A percentile compares a stretch with the other conserved stretches of the same genome.
Evolutionary conservation across 2,888 invertebrate genomes (phyloP).

Genomic region (Hypsopygia costalis): DNA sequence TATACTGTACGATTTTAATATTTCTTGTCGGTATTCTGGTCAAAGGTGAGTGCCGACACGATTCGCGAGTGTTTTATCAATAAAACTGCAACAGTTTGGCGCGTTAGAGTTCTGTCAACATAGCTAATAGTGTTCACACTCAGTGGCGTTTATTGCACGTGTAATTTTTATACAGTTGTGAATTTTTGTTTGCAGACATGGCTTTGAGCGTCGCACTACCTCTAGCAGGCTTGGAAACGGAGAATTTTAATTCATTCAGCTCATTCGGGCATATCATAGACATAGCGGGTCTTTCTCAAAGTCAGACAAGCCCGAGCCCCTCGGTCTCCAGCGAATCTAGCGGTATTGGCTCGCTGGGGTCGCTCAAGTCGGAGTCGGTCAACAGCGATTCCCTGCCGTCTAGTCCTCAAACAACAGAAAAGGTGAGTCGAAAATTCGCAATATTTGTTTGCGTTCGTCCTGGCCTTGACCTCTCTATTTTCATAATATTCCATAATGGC

Average conservation of each 20-base stretch:
- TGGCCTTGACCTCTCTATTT: conserved; percentile 81
- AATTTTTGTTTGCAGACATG: conserved; percentile 75
- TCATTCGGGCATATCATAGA: conserved; percentile 73
- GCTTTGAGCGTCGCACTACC: conserved; percentile 83
- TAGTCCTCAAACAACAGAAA: conserved; percentile 77
- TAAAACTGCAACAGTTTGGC: conserved; percentile 57
- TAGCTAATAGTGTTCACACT: conserved; percentile 56
- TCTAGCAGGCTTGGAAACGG: conserved; percentile 77
- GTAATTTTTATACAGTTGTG: conserved; percentile 57
- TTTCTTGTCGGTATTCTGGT: conserved; percentile 30
- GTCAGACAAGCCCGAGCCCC: conserved; percentile 77
- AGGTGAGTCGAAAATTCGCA: conserved; percentile 45
- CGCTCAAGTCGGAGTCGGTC: conserved; percentile 75
- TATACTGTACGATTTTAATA: conserved; percentile 32
- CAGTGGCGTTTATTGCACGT: conserved; percentile 65
- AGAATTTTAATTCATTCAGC: conserved; percentile 73
- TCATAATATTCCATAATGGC: conserved; percentile 80
- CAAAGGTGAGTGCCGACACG: conserved; percentile 36
- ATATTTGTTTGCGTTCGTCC: conserved; percentile 67
- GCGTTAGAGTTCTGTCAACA: conserved; percentile 75
- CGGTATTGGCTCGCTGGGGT: conserved; percentile 81
- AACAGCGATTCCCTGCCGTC: conserved; percentile 72
- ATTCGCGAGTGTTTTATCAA: conserved; percentile 36
- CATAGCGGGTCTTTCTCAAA: conserved; percentile 72
- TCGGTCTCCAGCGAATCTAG: conserved; percentile 82